phyloP scores from a whole-genome alignment of 2,113 vertebrate species.

The Paramisgurnus dabryanus region DNA sequence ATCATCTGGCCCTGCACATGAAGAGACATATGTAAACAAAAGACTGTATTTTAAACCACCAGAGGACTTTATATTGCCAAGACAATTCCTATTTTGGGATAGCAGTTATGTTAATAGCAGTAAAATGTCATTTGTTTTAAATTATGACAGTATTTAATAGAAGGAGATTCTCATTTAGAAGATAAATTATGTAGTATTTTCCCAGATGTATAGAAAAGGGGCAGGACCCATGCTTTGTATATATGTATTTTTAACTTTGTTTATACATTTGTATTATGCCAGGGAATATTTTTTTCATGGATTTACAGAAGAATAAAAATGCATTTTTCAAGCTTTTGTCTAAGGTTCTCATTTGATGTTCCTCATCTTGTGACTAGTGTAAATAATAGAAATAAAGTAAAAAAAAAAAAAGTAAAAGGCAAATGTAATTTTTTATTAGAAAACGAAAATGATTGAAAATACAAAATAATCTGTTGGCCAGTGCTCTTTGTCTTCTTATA shows the following conservation, averaged over 20 bases:
- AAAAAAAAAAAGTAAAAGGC: no score
- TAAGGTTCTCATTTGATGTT: background rate
- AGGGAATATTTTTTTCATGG: conserved; percentile 52
- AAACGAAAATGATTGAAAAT: no score
- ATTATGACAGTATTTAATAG: conserved; percentile 78
- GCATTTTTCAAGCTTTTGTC: conserved; percentile 30
- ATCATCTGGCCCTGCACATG: conserved; percentile 93
- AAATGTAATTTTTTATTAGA: no score
- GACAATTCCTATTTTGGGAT: conserved; percentile 52
- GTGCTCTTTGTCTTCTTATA: no score
- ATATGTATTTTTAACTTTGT: conserved; percentile 54
- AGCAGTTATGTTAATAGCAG: conserved; percentile 57
- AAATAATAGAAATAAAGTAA: no score
- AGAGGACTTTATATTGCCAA: conserved; percentile 53
- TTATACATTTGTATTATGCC: conserved; percentile 61
- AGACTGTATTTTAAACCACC: conserved; percentile 17
- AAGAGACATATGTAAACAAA: conserved; percentile 86
- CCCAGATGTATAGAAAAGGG: conserved; percentile 61
- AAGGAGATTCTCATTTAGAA: conserved; percentile 36
- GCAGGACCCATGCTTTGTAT: conserved; percentile 72
- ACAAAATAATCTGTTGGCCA: no score
- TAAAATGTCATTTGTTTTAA: conserved; percentile 61
- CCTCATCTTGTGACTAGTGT: no score
- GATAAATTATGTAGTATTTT: conserved; percentile 67
- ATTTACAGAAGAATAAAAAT: conserved; percentile 29